phyloP scores from a whole-genome alignment of 2,113 vertebrate genomes.

The Albula glossodonta region DNA sequence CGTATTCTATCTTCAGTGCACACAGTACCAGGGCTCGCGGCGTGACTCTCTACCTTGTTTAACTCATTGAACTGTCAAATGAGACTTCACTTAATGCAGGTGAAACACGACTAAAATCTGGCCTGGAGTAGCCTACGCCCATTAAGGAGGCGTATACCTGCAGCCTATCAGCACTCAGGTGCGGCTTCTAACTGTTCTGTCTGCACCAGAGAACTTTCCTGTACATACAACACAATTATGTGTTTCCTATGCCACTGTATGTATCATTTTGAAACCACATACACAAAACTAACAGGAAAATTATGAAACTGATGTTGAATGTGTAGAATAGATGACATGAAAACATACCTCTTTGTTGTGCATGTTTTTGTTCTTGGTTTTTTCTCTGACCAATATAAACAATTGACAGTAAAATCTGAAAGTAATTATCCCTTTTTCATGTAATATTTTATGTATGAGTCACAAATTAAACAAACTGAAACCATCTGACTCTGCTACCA shows the following conservation, averaged over 20 bases:
- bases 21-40: background rate
- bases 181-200: background rate
- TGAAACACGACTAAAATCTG: slow-evolving; percentile 30
- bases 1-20: background rate
- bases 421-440: background rate
- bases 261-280: background rate
- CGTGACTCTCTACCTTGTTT: background rate
- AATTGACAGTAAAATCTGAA: background rate
- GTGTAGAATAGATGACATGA: background rate
- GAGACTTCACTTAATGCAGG: background rate
- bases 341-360: background rate
- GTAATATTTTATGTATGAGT: background rate
- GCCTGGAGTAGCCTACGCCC: slow-evolving; percentile 22
- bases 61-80: slow-evolving; percentile 7
- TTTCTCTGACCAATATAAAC: background rate
- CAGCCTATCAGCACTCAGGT: slow-evolving; percentile 21
- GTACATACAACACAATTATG: background rate
- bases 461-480: background rate
- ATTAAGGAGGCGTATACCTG: slow-evolving; percentile 17
- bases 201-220: background rate
- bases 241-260: background rate
- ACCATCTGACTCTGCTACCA: background rate
- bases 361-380: background rate
- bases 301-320: background rate
- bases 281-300: background rate